These are phyloP conservation scores for Alca torda DNA, from an alignment of 2,797 vertebrate species.

Conservation along the genomic window DNA sequence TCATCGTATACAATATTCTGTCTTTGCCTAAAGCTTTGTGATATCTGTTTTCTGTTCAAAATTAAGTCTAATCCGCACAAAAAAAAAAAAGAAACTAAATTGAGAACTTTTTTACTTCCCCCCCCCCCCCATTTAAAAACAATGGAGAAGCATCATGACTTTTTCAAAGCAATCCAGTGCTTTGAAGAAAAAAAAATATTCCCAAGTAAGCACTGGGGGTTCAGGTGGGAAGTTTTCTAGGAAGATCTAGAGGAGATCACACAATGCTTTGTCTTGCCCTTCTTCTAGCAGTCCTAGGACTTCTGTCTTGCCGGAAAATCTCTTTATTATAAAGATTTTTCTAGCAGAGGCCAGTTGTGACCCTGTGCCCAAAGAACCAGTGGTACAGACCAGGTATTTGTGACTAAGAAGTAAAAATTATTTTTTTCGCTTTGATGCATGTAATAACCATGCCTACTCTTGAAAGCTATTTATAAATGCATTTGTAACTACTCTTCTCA, in stretches of 20 bases:
- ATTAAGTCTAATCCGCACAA: not conserved
- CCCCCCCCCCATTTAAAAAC: not conserved
- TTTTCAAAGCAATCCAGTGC: not conserved
- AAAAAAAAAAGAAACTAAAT: not conserved
- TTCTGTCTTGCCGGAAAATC: not conserved
- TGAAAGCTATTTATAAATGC: not conserved
- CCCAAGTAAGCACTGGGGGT: not conserved
- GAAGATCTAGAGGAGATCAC: not conserved
- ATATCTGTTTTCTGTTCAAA: not conserved
- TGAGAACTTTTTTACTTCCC: rapidly evolving
- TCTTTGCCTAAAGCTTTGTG: not conserved
- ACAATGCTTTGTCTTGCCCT: not conserved
- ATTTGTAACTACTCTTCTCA: not conserved
- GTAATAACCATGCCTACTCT: not conserved
- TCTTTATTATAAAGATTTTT: not conserved
- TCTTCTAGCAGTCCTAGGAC: not conserved
- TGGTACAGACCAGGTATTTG: not conserved
- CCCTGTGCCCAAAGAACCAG: not conserved
- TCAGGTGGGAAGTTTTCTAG: not conserved
- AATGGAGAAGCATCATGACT: not conserved
- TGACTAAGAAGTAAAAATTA: not conserved
- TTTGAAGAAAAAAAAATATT: not conserved
- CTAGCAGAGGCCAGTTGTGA: not conserved
- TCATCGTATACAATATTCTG: not conserved
- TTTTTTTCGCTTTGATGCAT: not conserved